Evolutionary conservation across 2,113 vertebrate genomes (phyloP).

Genomic region (Sminthopsis crassicaudata): DNA sequence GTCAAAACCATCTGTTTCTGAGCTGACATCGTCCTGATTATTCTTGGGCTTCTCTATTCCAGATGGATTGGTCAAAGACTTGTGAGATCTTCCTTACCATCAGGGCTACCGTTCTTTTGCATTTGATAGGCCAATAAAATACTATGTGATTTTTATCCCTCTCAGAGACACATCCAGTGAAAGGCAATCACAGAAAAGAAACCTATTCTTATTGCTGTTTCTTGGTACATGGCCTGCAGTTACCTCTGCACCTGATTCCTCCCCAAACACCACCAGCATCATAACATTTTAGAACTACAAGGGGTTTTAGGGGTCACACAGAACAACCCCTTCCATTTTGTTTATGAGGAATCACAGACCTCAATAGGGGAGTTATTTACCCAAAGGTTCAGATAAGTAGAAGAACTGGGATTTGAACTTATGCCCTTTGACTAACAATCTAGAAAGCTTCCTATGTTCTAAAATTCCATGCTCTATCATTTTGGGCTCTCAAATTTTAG

Average conservation of each 20-base stretch:
- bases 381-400: background rate
- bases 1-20: slow-evolving; percentile 69
- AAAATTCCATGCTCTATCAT: background rate
- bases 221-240: background rate
- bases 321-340: background rate
- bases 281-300: background rate
- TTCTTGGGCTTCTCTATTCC: background rate
- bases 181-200: background rate
- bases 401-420: background rate
- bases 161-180: background rate
- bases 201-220: background rate
- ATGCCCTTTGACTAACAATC: background rate
- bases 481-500: background rate
- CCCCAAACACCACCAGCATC: background rate
- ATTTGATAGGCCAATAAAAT: slow-evolving; percentile 51
- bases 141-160: background rate
- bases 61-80: slow-evolving; percentile 26
- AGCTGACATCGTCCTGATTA: slow-evolving; percentile 51
- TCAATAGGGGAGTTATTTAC: background rate
- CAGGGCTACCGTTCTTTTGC: background rate
- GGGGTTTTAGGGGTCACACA: background rate
- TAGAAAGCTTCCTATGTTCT: background rate
- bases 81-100: background rate
- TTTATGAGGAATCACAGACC: background rate
- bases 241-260: background rate